Base-by-base conservation (phyloP, 2,888 invertebrate genomes). In the Dilophus febrilis region DNA sequence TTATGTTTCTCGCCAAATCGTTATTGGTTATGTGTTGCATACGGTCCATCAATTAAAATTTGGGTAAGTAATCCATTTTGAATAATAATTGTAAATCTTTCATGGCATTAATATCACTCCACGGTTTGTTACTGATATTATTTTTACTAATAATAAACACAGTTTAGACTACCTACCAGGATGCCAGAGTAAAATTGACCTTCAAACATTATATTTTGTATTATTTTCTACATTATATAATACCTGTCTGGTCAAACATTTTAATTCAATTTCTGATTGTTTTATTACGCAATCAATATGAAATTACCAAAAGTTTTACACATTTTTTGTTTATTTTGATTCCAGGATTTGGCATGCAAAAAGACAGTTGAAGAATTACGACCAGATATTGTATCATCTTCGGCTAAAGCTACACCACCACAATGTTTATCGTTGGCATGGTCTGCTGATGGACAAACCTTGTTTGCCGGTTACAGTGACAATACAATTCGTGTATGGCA, bases 11-110 rank as follows among this genome's bases (percentile, higher is more conserved):
- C 94, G 47, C 98, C 98, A 46, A 98, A 98, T 71, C 80, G 95
- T 58, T 98, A 98, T 60, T 98, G 98, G 98, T 74, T 99, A 48
- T 98, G 98, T 64, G 98, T 95, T 57, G 98, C 98, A 17, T 95
- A 88, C 55, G 97, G 97, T 53, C 88, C 94, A 47, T 84, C 85
- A 52, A 95, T 98, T 63, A 95, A 94, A 69, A 97, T 98, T 61
- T 98, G 97, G 97, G 81, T 81, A 69, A 56, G 66, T 56, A 34
- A 36, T 14, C 37, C 43, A 35, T 14, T 35, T 27, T 27, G 8
- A 26, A 10, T n/a, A 32, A 10, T 14, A n/a, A 32, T 33, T 13
- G 14, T 22, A 22, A 6, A 6, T 6, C 8, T 10, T 28, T 28
- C 12, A 39, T 34, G 39, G 39, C 39, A 39, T 39, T 35, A 33